Evolutionary conservation across 2,797 vertebrate species (phyloP), one percentile per base, ranked within the genome.

Genomic region (Siniperca undulata): DNA sequence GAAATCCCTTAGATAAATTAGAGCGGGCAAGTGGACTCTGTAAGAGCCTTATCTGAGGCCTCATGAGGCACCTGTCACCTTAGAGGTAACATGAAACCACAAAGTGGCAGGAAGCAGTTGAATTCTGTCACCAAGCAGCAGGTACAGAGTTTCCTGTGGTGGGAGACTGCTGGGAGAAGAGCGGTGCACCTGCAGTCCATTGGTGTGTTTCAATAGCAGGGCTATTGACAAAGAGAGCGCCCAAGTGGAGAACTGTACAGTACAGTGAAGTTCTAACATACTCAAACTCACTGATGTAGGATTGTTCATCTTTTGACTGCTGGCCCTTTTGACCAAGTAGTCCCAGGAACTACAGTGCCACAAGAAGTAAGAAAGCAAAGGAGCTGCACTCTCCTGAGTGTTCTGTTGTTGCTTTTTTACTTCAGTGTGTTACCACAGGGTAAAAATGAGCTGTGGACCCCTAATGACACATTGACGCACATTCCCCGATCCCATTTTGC

Each of bases 1-100:
- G 95, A 95, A 82, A 88, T 89, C 78, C 93, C 92, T 91, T 85
- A 93, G 94, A 97, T 96, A 96, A 97, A 97, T 97, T 96, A 96
- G 88, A 96, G 94, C 86, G 80, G 93, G 92, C 87, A 86, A 91
- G 88, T 88, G 89, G 88, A 92, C 83, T 85, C 84, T 59, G 88
- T 91, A 80, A 91, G 83, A 76, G 88, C 50, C 94, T 96, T 96
- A 95, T 95, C 95, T 84, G 77, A 72, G 82, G 89, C 85, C 91
- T 82, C 78, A 87, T 77, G 93, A 95, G 93, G 90, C 93, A 93
- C 89, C 91, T 92, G 86, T 93, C 90, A 92, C 90, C 92, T 95
- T 77, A 59, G 65, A 90, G 93, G 93, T 76, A 95, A 95, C 89
- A 93, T 86, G 92, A 94, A 95, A 88, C 86, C 81, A 78, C 85